Base-by-base conservation (phyloP, 2,888 invertebrate species). In the Erynnis tages region DNA sequence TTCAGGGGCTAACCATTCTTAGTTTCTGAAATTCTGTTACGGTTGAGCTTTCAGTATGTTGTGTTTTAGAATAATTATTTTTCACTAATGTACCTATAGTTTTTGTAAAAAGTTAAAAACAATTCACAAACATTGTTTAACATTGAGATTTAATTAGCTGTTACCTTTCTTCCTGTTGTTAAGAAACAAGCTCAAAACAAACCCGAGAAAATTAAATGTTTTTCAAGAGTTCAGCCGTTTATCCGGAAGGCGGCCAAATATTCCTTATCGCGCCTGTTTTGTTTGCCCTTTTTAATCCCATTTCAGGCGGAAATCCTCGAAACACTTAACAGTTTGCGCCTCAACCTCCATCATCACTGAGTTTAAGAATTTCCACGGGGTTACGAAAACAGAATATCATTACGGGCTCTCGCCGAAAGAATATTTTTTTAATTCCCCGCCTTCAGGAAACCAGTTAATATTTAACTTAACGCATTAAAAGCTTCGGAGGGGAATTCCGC, bases 201-300 rank as follows among this genome's bases (percentile, higher is more conserved):
- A 69, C 58, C 62, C 47, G 44, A 37, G 47, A 57, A 72, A 70
- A 69, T 69, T 69, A 69, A 75, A 70, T 66, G 63, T 68, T 60
- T 67, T 69, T 70, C 64, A 60, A 72, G 76, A 76, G 64, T 74
- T 72, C 29, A 14, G 35, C 58, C 61, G 65, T 62, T 75, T 69
- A 59, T 57, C 58, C 54, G 29, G 48, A 47, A 65, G 58, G 59
- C 56, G 54, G 46, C 56, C 57, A 60, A 63, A 67, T 67, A 65
- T 69, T 66, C 63, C 67, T 71, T 72, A 69, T 71, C 62, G 64
- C 52, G 13, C 47, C 59, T 60, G 57, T 60, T 69, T 74, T 66
- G 61, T 69, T 71, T 63, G 60, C 55, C 50, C 58, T 57, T 61
- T 62, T 59, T 67, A 70, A 77, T 69, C 63, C 65, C 59, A 62